A percentile compares a stretch with the other conserved stretches of the same genome.
Evolutionary conservation across 2,888 invertebrate genomes (phyloP).

Genomic region (Ochropacha duplaris): DNA sequence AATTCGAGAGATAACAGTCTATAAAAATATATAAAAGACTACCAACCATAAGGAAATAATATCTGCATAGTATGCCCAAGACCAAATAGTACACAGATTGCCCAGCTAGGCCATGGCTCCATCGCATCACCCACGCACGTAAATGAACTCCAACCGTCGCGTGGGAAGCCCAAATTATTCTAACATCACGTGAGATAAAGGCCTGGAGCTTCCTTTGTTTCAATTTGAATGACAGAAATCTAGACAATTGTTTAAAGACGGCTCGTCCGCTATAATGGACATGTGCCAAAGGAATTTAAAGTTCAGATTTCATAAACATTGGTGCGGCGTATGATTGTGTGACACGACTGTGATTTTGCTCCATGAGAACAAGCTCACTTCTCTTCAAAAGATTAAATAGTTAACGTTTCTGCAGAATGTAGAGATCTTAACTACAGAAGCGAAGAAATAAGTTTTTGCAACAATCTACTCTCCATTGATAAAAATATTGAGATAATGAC

Average conservation of each 20-base stretch:
- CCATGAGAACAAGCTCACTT: not conserved
- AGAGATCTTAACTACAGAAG: not conserved
- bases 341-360: not conserved
- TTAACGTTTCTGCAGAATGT: not conserved
- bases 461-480: not conserved
- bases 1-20: not conserved
- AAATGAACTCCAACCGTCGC: conserved; percentile 22
- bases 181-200: conserved; percentile 3
- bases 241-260: conserved; percentile 1
- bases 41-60: not conserved
- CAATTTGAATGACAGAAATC: conserved; percentile 24
- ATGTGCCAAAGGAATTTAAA: conserved; percentile 4
- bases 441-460: too few species aligned
- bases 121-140: conserved; percentile 25
- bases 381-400: not conserved
- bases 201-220: conserved; percentile 24
- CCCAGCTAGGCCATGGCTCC: not conserved
- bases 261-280: not conserved
- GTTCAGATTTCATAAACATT: not conserved
- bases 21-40: not conserved
- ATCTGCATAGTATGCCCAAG: not conserved
- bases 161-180: conserved; percentile 32
- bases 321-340: not conserved
- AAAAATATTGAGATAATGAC: not conserved
- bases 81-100: not conserved